Evolutionary conservation across 35 echinoderm and acorn worm genomes (phyloP), one percentile per base, ranked within the genome.

Genomic region (Apostichopus japonicus): DNA sequence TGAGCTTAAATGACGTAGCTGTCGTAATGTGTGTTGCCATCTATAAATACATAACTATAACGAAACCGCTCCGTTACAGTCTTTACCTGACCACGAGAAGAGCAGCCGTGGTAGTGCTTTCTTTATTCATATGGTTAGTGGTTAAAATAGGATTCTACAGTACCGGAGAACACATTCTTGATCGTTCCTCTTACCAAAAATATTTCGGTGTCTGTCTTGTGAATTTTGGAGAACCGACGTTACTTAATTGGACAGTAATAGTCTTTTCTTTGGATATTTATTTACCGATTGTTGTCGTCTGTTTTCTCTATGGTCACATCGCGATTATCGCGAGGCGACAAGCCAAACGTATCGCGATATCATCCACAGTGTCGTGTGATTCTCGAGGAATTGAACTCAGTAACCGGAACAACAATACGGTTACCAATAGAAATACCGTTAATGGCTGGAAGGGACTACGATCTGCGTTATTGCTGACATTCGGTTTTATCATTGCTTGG

Each of bases 261-360:
- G 81, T 84, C 8, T 84, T 84, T 84, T 58, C 81, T 23, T 11
- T 84, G 54, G 4, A 84, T 7, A 23, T 84, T 0, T 84, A 84
- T 7, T 5, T 84, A 57, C 81, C 81, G 56, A 19, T 84, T 9
- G 81, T 84, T 55, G 5, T 84, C 4, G 81, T 84, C 0, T 84
- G 81, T 58, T 84, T 58, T 84, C 53, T 84, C 53, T 84, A 84
- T 51, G 81, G 81, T 23, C 81, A 58, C 56, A 84, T 84, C 81
- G 81, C 81, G 81, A n/a, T 84, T n/a, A 84, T 84, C 6, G 81
- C 81, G 1, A 55, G 81, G 21, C 53, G 57, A 58, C 81, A 84
- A 54, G 81, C 81, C 15, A 84, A 57, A n/a, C 81, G 81, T 6
- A 84, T 84, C 22, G 81, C 81, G 2, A 58, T 27, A 53, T 19